Evolutionary conservation across 1,140 invertebrate genomes (phyloP).

Genomic region (Cydia pomonella): DNA sequence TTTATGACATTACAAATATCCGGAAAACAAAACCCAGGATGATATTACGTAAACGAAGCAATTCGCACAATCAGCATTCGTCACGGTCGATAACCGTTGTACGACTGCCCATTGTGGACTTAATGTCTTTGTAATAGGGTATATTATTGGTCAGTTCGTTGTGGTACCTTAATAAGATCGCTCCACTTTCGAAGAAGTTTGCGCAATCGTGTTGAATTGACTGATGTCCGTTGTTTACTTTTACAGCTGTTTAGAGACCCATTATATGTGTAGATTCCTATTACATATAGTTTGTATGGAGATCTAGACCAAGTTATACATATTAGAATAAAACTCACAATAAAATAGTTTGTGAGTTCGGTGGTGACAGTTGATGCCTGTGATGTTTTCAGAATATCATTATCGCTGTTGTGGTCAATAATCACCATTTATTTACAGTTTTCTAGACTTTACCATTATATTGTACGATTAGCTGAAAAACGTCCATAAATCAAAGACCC

Average conservation of each 20-base stretch:
- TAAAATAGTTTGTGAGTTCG: too few species aligned
- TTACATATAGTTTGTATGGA: neutral
- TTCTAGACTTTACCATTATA: too few species aligned
- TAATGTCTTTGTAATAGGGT: neutral
- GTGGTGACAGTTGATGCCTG: too few species aligned
- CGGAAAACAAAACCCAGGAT: constrained; percentile 40
- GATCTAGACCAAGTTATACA: too few species aligned
- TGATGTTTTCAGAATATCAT: too few species aligned
- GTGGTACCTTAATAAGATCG: constrained; percentile 14
- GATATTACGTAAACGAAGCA: constrained; percentile 8
- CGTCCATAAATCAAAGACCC: too few species aligned
- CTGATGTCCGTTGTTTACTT: constrained; percentile 19
- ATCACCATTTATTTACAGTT: too few species aligned
- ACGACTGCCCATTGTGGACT: neutral
- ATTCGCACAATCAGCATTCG: constrained; percentile 40
- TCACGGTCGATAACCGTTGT: constrained; percentile 45
- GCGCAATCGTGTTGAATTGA: constrained; percentile 21
- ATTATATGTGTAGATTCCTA: neutral
- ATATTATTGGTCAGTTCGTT: neutral
- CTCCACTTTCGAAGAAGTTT: constrained; percentile 29
- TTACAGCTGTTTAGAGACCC: neutral
- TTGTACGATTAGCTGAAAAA: too few species aligned
- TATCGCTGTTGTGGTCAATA: too few species aligned
- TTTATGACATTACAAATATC: constrained; percentile 1
- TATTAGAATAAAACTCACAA: too few species aligned